Base-by-base conservation (phyloP, 1,140 invertebrate genomes). In the Tetramorium simillimum region DNA sequence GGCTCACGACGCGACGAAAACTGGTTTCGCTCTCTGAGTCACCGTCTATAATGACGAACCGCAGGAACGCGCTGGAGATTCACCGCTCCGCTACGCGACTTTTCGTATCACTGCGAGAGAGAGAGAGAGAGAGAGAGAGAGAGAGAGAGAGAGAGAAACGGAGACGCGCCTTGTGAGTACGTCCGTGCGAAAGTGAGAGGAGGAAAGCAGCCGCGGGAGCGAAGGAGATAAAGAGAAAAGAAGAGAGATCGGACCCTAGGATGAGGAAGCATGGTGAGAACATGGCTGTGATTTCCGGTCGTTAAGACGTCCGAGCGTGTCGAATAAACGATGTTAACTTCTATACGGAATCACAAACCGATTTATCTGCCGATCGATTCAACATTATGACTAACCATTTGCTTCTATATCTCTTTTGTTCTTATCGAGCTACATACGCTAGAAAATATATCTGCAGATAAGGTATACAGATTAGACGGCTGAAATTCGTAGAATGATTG, bases 11-110 rank as follows among this genome's bases (percentile, higher is more conserved):
- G 82, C 81, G 56, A 88, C 87, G 92, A 92, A 91, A 94, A 94
- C 94, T 93, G 93, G 94, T 94, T 94, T 94, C 90, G 88, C 81
- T 87, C 88, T 93, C 92, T 94, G 93, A 94, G 94, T 94, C 93
- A 94, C 92, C 92, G 90, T 93, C 91, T 92, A 92, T 94, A 94
- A 94, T 94, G 94, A 94, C 89, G 92, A 84, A 92, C 88, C 90
- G 85, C 85, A 87, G 87, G 85, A 93, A 92, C 90, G 85, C 86
- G 85, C 75, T 73, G 87, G 46, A 91, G 87, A 87, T 88, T 86
- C 88, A 78, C 89, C 67, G 80, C 82, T 90, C 63, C 82, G 84
- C 84, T 85, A 84, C 87, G 81, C 84, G 81, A 86, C 80, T 91
- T 89, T 91, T 90, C 91, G 88, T 90, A 73, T 58, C 75, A 62